phyloP scores from a whole-genome alignment of 2,888 invertebrate genomes.

The Alviniconcha strummeri region DNA sequence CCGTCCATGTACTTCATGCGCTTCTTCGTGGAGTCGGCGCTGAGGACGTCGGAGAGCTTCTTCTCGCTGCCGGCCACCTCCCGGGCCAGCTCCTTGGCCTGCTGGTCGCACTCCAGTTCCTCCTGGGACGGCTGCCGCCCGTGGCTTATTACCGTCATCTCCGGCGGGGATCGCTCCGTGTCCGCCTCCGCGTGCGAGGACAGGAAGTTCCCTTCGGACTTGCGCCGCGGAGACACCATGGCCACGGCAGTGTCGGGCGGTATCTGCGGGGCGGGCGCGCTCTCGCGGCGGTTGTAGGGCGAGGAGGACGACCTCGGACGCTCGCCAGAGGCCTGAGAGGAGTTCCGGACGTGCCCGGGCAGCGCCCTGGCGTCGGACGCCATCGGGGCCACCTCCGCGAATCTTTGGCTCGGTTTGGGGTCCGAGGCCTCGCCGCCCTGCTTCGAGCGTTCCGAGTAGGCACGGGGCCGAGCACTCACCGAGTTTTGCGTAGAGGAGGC shows the following conservation, averaged over 20 bases:
- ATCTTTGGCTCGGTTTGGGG: not conserved
- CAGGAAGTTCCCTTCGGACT: constrained; percentile 35
- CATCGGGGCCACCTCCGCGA: not conserved
- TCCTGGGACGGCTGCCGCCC: constrained; percentile 76
- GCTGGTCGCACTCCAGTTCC: constrained; percentile 86
- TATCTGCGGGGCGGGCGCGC: constrained; percentile 30
- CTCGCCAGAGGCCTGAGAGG: not conserved
- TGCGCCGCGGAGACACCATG: constrained; percentile 21
- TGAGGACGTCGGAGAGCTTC: constrained; percentile 61
- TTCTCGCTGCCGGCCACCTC: constrained; percentile 62
- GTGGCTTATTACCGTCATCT: constrained; percentile 41
- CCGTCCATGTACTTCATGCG: constrained; percentile 83
- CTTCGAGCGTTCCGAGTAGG: not conserved
- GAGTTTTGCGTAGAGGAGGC: constrained; percentile 16
- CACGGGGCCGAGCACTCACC: not conserved
- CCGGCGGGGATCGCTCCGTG: not conserved
- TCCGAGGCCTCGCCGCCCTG: not conserved
- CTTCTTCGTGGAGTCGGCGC: constrained; percentile 80
- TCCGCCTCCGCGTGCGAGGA: not conserved
- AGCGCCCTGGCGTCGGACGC: not conserved
- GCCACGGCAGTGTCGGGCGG: not conserved
- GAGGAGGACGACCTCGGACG: not conserved
- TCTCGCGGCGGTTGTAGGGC: constrained; percentile 38
- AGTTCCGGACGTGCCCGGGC: constrained; percentile 4
- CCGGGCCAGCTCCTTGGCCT: constrained; percentile 75